Evolutionary conservation across 2,888 invertebrate genomes (phyloP).

Genomic region (Pogonocherus hispidulus): DNA sequence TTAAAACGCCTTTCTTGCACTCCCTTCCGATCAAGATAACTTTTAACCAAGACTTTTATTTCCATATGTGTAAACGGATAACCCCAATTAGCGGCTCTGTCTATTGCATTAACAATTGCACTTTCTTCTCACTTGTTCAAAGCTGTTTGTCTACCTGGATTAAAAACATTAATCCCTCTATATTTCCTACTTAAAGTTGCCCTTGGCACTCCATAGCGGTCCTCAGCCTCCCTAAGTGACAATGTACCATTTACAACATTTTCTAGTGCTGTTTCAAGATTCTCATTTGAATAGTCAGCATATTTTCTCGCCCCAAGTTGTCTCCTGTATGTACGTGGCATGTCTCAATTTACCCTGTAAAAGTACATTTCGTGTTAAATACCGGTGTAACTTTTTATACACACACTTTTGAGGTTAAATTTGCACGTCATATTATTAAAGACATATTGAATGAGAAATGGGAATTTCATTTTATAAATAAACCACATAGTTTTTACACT

Average conservation of each 20-base stretch:
- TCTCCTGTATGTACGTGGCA: neutral
- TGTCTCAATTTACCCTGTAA: too few species aligned
- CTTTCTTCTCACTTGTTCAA: neutral
- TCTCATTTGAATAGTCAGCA: neutral
- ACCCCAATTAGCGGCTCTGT: neutral
- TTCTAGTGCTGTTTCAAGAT: neutral
- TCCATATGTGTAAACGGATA: constrained; percentile 3
- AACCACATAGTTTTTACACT: too few species aligned
- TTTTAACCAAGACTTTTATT: neutral
- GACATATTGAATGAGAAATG: too few species aligned
- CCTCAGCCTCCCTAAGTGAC: neutral
- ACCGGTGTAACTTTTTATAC: too few species aligned
- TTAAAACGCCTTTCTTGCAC: neutral
- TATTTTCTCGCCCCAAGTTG: neutral
- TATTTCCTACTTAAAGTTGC: neutral
- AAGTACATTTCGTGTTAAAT: too few species aligned
- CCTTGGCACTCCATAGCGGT: neutral
- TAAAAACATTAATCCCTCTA: neutral
- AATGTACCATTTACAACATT: neutral
- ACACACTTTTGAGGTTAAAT: too few species aligned
- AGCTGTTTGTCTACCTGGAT: neutral
- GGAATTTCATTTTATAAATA: too few species aligned
- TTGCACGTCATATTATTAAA: too few species aligned
- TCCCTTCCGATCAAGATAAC: neutral
- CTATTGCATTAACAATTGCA: neutral